These are phyloP conservation scores for Cuculus canorus DNA, from an alignment of 2,797 vertebrate species.

Conservation along the genomic window DNA sequence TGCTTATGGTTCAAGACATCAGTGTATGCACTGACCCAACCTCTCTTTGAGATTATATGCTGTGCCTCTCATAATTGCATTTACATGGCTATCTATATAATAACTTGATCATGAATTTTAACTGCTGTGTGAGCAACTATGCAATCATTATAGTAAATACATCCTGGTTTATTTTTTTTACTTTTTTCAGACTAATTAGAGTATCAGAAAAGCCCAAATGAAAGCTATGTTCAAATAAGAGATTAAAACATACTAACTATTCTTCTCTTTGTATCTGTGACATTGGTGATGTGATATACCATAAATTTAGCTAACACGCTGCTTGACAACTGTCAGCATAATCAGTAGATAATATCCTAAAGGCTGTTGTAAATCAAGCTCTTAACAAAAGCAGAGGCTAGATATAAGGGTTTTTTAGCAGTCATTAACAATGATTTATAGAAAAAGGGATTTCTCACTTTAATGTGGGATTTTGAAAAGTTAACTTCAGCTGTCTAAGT, in stretches of 20 bases:
- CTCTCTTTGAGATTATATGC: background rate
- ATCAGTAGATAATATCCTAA: background rate
- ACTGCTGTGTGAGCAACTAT: background rate
- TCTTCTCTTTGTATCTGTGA: background rate
- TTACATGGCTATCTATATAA: background rate
- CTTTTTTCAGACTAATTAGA: background rate
- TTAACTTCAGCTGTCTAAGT: background rate
- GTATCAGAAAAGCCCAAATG: background rate
- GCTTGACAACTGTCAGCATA: background rate
- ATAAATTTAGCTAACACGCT: slow-evolving; percentile 7
- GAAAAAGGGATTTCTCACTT: background rate
- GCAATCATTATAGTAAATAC: background rate
- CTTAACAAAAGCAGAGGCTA: background rate
- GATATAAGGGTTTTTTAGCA: background rate
- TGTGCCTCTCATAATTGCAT: background rate
- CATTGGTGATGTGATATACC: background rate
- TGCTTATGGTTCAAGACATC: background rate
- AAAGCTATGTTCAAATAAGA: background rate
- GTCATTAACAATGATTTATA: background rate
- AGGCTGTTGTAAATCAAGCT: background rate
- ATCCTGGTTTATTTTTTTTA: background rate
- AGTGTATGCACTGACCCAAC: background rate
- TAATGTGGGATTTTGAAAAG: background rate
- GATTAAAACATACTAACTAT: background rate
- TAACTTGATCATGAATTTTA: background rate